Base-by-base conservation (phyloP, 2,888 invertebrate genomes). In the Coenonympha arcania region DNA sequence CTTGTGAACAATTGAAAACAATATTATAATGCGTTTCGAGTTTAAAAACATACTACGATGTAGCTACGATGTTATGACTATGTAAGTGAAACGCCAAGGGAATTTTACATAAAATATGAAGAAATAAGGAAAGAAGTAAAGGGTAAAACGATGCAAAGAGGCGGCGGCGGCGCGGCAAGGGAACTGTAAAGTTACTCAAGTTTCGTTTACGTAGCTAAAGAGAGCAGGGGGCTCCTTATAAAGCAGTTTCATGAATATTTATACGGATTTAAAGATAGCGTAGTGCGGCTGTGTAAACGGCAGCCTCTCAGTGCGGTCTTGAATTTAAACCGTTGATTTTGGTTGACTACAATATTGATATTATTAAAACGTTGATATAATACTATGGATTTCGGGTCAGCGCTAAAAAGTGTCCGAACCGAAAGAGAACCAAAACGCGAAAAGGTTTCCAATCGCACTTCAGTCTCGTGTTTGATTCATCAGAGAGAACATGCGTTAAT, bases 241-340 rank as follows among this genome's bases (percentile, higher is more conserved):
- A 73, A 76, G 66, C 72, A 66, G 66, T 64, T 68, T 69, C 73
- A 79, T 80, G 76, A 79, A 80, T 80, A 80, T 79, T 76, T 71
- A 78, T 69, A 69, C 62, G 66, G 72, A 75, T 78, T 74, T 74
- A 66, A 72, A 71, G 70, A 74, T 76, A 73, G 73, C 76, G 69
- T 68, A 68, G 67, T 69, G 64, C 60, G 69, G 64, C 68, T 71
- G 64, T 66, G 67, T 69, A 73, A 72, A 78, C 76, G 73, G 71
- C 72, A 69, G 69, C 66, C 67, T 65, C 62, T 58, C 63, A 63
- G 66, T 64, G 58, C 59, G 62, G 64, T 68, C 64, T 68, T 67
- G 72, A 71, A 76, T 73, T 70, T 65, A 65, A 72, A 72, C 68
- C 58, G 64, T 50, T 30, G 24, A 54, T 63, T 68, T 63, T 28